phyloP scores from a whole-genome alignment of 1,140 invertebrate species.

The Maniola jurtina region DNA sequence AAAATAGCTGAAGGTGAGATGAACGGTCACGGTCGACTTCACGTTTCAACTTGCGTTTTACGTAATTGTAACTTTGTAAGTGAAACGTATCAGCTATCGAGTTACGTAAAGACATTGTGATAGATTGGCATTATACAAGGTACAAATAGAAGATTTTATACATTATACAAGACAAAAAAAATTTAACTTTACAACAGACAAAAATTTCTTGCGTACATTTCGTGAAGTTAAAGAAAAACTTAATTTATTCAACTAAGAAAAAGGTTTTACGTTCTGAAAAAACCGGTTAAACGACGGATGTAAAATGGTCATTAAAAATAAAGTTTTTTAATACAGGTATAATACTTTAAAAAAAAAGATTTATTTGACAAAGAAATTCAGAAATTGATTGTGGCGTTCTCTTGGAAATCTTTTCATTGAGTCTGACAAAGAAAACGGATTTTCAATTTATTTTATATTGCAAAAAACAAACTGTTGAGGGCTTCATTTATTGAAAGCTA shows the following conservation, averaged over 20 bases:
- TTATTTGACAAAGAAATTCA: not conserved
- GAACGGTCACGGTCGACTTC: slow-evolving; percentile 18
- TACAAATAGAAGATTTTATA: not conserved
- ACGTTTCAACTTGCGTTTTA: slow-evolving; percentile 30
- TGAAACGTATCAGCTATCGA: slow-evolving; percentile 5
- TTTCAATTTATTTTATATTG: not conserved
- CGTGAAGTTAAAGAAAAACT: too few relatives aligned
- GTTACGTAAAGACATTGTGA: slow-evolving; percentile 28
- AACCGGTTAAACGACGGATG: too few relatives aligned
- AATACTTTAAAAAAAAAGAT: too few relatives aligned
- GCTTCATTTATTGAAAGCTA: not conserved
- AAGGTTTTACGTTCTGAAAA: too few relatives aligned
- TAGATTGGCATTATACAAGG: not conserved
- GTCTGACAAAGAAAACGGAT: not conserved
- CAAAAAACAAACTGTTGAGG: not conserved
- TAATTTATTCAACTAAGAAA: too few relatives aligned
- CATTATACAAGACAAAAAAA: too few relatives aligned
- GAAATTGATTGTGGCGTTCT: not conserved
- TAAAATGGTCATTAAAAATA: too few relatives aligned
- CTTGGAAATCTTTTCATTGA: not conserved
- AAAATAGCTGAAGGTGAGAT: not conserved
- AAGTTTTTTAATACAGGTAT: too few relatives aligned
- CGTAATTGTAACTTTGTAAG: slow-evolving; percentile 19
- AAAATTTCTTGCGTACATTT: too few relatives aligned
- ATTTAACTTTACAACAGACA: too few relatives aligned